These are phyloP conservation scores for Drosophila sordidula DNA, from an alignment of 2,888 invertebrate species.

Conservation along the genomic window DNA sequence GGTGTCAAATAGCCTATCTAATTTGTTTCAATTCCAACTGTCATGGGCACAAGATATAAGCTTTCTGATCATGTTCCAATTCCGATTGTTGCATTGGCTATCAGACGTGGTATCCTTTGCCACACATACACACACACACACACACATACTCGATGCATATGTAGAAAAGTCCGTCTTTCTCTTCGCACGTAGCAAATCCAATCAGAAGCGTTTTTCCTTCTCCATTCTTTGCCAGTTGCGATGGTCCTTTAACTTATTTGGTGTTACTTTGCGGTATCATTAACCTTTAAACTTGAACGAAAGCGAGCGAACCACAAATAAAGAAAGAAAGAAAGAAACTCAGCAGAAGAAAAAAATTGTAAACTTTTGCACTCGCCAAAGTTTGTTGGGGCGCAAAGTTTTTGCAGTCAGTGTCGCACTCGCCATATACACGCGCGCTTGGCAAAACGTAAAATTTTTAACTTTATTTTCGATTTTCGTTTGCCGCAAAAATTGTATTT, in stretches of 20 bases:
- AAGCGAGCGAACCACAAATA: conserved; percentile 18
- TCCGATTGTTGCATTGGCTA: not conserved
- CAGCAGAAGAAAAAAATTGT: conserved; percentile 52
- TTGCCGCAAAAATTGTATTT: conserved; percentile 78
- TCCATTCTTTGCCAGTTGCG: conserved; percentile 22
- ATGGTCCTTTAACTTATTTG: conserved; percentile 72
- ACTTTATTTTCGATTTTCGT: conserved; percentile 79
- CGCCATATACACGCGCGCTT: conserved; percentile 33
- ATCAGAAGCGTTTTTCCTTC: conserved; percentile 64
- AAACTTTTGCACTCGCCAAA: conserved; percentile 74
- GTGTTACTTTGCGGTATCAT: conserved; percentile 76
- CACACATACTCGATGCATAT: conserved; percentile 8
- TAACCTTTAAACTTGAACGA: conserved; percentile 76
- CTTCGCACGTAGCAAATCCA: conserved; percentile 66
- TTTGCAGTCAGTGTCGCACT: conserved; percentile 60
- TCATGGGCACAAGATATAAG: too few species aligned
- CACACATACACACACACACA: not conserved
- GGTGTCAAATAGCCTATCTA: not conserved
- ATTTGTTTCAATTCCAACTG: not conserved
- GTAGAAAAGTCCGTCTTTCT: conserved; percentile 13
- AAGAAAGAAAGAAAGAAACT: conserved; percentile 6
- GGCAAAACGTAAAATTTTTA: conserved; percentile 71
- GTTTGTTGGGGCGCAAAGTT: conserved; percentile 59
- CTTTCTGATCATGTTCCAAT: not conserved
- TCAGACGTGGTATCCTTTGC: too few species aligned